Evolutionary conservation across 2,113 vertebrate species (phyloP), one percentile per base, ranked within the genome.

Genomic region (Limanda limanda): DNA sequence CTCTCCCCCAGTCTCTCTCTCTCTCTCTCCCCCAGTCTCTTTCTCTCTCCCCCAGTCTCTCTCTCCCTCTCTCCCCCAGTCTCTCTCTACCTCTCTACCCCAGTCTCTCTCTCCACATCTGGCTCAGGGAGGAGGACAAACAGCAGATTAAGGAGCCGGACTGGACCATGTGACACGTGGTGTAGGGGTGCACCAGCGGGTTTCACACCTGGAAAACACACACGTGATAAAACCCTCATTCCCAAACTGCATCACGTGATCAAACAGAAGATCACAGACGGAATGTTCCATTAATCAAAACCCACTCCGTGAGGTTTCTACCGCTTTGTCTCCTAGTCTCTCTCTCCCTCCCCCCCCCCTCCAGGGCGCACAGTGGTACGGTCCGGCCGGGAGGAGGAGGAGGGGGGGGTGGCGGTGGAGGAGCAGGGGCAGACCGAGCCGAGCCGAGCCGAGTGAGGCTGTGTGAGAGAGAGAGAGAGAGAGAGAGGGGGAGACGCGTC

Each of bases 61-160:
- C 81, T 60, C 72, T 48, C 25, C 25, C 25, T 27, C 25, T 18
- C 3, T 51, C 47, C 3, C 47, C 17, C 3, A 4, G 15, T 18
- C 2, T 52, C 51, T 52, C 51, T n/a, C 51, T n/a, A 6, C 55
- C 27, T 52, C 48, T 52, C 48, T n/a, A 18, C 11, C 21, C 21
- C 54, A 0, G 7, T 25, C 56, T 57, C 55, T 76, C 78, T 83
- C 81, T 61, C 72, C 89, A 90, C 91, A 89, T 92, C 91, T 92
- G 90, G 83, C 35, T 88, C 27, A 45, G 58, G 77, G 85, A 86
- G 79, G 77, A 79, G 82, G 78, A 85, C 82, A 84, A 88, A 84
- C 89, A 86, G 81, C 76, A 89, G 84, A 90, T 87, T 88, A 88
- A 76, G 67, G 68, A 65, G 12, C 9, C 17, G 78, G 88, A 76